phyloP scores from a whole-genome alignment of 1,140 invertebrate genomes.

The Fopius arisanus region DNA sequence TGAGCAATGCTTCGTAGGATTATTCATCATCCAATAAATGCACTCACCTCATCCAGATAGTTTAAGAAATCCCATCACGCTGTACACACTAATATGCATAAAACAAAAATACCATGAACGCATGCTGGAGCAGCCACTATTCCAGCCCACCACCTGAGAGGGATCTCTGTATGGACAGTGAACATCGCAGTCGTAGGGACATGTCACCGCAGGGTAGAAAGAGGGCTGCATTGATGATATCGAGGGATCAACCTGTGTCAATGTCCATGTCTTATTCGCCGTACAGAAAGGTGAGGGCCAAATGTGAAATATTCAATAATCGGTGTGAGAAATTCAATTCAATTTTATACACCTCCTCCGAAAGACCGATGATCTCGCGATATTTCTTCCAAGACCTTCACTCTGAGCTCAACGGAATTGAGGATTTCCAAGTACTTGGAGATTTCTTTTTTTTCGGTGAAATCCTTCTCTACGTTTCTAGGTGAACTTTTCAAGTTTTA shows the following conservation, averaged over 20 bases:
- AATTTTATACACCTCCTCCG: too few relatives aligned
- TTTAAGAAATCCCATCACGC: slow-evolving; percentile 33
- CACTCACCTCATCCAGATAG: slow-evolving; percentile 44
- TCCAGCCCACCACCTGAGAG: slow-evolving; percentile 72
- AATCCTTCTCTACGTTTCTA: too few relatives aligned
- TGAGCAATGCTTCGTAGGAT: not conserved
- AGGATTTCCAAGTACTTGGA: too few relatives aligned
- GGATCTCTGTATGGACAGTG: slow-evolving; percentile 64
- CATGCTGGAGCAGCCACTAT: slow-evolving; percentile 61
- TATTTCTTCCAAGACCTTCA: too few relatives aligned
- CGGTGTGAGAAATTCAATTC: not conserved
- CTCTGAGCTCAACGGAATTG: too few relatives aligned
- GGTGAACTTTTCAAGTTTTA: too few relatives aligned
- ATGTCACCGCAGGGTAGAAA: slow-evolving; percentile 81
- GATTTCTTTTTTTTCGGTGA: too few relatives aligned
- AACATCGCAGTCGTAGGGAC: slow-evolving; percentile 73
- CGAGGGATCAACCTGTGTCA: slow-evolving; percentile 64
- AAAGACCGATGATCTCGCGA: too few relatives aligned
- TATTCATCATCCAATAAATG: slow-evolving; percentile 14
- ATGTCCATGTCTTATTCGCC: slow-evolving; percentile 60
- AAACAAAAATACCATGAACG: slow-evolving; percentile 48
- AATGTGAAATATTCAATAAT: not conserved
- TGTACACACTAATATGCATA: slow-evolving; percentile 26
- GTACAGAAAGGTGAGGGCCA: slow-evolving; percentile 58
- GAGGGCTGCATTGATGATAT: slow-evolving; percentile 71